Percentiles rank a stretch among this genome's conserved stretches.
Conservation (phyloP, 2,888 invertebrate species). For the Hirudinaria manillensis region DNA sequence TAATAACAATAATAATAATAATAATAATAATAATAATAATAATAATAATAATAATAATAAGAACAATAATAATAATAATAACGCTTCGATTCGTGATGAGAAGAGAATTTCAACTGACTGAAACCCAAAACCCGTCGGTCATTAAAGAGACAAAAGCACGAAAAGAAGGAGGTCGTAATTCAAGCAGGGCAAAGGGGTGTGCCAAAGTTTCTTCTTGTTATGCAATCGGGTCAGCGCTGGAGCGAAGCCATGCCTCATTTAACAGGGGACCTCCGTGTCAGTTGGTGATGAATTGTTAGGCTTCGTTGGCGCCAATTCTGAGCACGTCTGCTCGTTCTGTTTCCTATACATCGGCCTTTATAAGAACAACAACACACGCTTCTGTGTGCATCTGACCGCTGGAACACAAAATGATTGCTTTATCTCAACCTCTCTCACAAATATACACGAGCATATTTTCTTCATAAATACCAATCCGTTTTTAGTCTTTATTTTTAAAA, state of each 20-base stretch:
- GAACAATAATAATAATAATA: too few relatives aligned
- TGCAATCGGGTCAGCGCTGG: conserved; percentile 10
- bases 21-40: too few relatives aligned
- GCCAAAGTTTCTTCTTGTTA: conserved; percentile 7
- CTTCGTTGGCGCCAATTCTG: conserved; percentile 12
- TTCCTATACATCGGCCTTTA: conserved; percentile 11
- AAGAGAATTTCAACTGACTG: too few relatives aligned
- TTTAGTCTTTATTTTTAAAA: too few relatives aligned
- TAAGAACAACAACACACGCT: background rate
- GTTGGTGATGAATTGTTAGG: conserved; percentile 29
- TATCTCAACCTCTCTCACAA: too few relatives aligned
- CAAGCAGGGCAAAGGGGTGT: background rate
- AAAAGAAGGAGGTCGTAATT: background rate
- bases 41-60: too few relatives aligned
- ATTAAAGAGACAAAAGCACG: background rate
- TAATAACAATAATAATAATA: too few relatives aligned
- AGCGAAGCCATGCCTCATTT: conserved; percentile 30
- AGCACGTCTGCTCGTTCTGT: conserved; percentile 15
- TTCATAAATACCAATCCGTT: too few relatives aligned
- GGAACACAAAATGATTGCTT: too few relatives aligned
- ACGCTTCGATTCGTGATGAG: too few relatives aligned
- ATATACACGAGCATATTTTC: too few relatives aligned
- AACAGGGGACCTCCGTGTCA: conserved; percentile 27
- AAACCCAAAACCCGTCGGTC: background rate
- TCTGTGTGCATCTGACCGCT: too few relatives aligned